Percentiles rank a stretch among this genome's conserved stretches.
Evolutionary conservation across 2,797 vertebrate genomes (phyloP).

Genomic region (Intellagama lesueurii): DNA sequence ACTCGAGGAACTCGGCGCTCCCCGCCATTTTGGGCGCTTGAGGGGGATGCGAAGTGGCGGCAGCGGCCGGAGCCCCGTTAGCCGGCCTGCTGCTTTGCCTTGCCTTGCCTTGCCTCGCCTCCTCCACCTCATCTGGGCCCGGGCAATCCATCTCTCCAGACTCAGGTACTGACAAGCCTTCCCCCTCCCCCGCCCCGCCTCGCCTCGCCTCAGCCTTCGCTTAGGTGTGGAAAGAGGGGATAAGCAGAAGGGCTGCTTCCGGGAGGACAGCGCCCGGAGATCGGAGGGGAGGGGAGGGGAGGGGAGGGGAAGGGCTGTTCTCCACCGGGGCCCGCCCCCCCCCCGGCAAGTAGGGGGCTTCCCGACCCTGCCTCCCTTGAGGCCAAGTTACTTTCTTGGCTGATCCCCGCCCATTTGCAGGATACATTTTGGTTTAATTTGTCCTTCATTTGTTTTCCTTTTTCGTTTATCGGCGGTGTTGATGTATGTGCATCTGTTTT

Average conservation of each 20-base stretch:
- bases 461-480: too few relatives aligned
- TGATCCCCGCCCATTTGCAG: neutral
- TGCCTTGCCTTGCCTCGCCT: neutral
- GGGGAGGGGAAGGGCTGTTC: neutral
- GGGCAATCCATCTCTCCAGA: neutral
- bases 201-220: too few relatives aligned
- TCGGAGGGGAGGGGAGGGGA: slow-evolving; percentile 12
- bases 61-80: neutral
- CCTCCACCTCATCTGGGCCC: neutral
- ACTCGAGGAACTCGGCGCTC: neutral
- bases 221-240: neutral
- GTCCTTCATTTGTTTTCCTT: neutral
- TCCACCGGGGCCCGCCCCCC: neutral
- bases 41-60: neutral
- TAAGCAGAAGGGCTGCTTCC: neutral
- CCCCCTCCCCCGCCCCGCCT: neutral
- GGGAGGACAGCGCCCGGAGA: neutral
- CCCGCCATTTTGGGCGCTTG: neutral
- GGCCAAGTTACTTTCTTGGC: too few relatives aligned
- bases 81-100: neutral
- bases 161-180: neutral
- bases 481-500: too few relatives aligned
- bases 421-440: neutral
- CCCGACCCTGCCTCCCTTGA: neutral
- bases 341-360: neutral